Percentiles rank a stretch among this genome's conserved stretches.
These are phyloP conservation scores for Matsumyia berberina DNA, from an alignment of 2,888 invertebrate genomes.

Conservation along the genomic window DNA sequence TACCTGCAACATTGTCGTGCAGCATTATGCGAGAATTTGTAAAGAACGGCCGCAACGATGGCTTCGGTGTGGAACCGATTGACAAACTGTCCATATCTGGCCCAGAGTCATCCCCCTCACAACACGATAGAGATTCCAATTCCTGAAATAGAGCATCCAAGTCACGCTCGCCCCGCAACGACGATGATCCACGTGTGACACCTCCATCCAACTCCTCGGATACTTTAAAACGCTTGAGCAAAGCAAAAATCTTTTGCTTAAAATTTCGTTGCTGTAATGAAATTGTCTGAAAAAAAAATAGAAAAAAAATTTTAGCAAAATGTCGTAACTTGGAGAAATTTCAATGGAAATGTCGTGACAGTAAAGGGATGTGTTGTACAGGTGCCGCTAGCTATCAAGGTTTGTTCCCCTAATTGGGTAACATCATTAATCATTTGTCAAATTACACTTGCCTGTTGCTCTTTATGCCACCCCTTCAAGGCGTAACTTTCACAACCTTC, in stretches of 20 bases:
- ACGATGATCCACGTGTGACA: conserved; percentile 86
- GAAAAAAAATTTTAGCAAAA: conserved; percentile 6
- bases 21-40: conserved; percentile 94
- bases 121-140: conserved; percentile 95
- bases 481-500: conserved; percentile 3
- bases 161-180: conserved; percentile 91
- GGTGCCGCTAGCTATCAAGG: neutral
- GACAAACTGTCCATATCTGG: conserved; percentile 98
- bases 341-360: neutral
- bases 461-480: neutral
- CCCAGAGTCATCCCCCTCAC: conserved; percentile 94
- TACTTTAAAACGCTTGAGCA: conserved; percentile 96
- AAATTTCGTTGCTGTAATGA: conserved; percentile 93
- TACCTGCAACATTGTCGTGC: conserved; percentile 83
- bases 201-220: conserved; percentile 94
- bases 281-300: conserved; percentile 80
- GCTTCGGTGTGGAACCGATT: conserved; percentile 98
- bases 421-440: conserved; percentile 28
- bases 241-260: conserved; percentile 97
- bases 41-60: conserved; percentile 97
- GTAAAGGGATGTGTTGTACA: neutral
- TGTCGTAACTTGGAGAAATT: neutral
- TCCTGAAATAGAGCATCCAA: conserved; percentile 98
- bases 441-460: conserved; percentile 19
- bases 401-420: conserved; percentile 14